A percentile compares a stretch with the other conserved stretches of the same genome.
Conservation (phyloP, 2,113 vertebrate species). For the Pangasianodon gigas region DNA sequence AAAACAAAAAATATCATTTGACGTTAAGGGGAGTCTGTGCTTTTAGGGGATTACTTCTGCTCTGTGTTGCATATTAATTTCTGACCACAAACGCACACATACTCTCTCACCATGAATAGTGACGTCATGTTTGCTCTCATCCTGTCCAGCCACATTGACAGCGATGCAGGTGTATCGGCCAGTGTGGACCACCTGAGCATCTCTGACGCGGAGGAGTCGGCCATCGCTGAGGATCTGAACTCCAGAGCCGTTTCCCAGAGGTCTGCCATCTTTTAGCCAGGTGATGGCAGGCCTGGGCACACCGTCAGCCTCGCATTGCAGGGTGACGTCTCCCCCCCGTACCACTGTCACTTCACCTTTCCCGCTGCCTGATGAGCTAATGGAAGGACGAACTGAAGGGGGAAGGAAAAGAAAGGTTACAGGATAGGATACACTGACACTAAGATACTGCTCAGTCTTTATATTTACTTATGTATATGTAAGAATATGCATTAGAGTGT, state of each 20-base stretch:
- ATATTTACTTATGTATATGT: neutral
- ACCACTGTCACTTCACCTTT: conserved; percentile 71
- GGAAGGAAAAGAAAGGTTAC: conserved; percentile 43
- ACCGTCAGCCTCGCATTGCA: conserved; percentile 84
- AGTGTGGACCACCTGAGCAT: conserved; percentile 78
- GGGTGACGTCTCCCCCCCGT: conserved; percentile 76
- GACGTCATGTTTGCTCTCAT: conserved; percentile 86
- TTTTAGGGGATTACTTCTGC: neutral
- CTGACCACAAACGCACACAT: neutral
- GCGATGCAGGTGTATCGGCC: conserved; percentile 91
- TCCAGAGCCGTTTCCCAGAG: conserved; percentile 65
- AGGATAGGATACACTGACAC: neutral
- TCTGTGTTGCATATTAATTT: neutral
- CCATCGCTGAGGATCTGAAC: conserved; percentile 75
- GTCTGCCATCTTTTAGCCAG: conserved; percentile 90
- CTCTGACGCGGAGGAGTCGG: conserved; percentile 76
- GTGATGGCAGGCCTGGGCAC: conserved; percentile 80
- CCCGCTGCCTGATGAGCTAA: conserved; percentile 66
- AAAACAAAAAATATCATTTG: neutral
- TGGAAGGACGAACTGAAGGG: conserved; percentile 82
- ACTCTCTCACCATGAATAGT: conserved; percentile 83
- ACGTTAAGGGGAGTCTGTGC: neutral
- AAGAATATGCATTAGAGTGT: neutral
- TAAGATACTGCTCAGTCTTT: neutral
- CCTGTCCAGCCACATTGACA: conserved; percentile 86